Evolutionary conservation across 2,888 invertebrate genomes (phyloP), one percentile per base, ranked within the genome.

Genomic region (Notodromas monacha): DNA sequence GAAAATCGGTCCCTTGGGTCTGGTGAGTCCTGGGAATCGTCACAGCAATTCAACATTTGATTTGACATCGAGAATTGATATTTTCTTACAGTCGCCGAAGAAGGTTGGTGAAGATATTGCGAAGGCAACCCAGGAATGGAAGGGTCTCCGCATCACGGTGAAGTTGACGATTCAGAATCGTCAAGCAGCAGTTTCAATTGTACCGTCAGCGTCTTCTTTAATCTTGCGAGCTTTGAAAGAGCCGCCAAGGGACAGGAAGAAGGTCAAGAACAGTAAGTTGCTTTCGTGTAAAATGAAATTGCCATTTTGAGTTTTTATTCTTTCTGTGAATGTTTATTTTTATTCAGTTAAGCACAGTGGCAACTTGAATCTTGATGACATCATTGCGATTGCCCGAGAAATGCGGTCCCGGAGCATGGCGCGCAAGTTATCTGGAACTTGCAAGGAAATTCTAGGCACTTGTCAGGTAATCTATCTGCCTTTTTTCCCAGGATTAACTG

Each of bases 41-140:
- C n/a, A n/a, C n/a, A n/a, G n/a, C n/a, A n/a, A n/a, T n/a, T n/a
- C n/a, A n/a, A n/a, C n/a, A n/a, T n/a, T n/a, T n/a, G n/a, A n/a
- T n/a, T n/a, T n/a, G n/a, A n/a, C n/a, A n/a, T n/a, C n/a, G n/a
- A n/a, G n/a, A n/a, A n/a, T n/a, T n/a, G n/a, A n/a, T n/a, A n/a
- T n/a, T n/a, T n/a, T n/a, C 31, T 47, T 56, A 31, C 51, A 84
- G 77, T 89, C 92, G 26, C 96, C 96, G 33, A 96, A 96, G 55
- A 96, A 96, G 63, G 73, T 96, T 45, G 96, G 96, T 59, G 96
- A 96, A 55, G 96, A 96, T 51, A 96, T 96, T 46, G 89, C 92
- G 38, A 96, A 96, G 55, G 84, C 84, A 2, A 96, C 96, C 6
- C 63, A 70, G 21, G 92, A 96, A 51, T 96, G 96, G 92, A 96